Evolutionary conservation across 2,888 invertebrate species (phyloP).

Genomic region (Antheraea assamensis): DNA sequence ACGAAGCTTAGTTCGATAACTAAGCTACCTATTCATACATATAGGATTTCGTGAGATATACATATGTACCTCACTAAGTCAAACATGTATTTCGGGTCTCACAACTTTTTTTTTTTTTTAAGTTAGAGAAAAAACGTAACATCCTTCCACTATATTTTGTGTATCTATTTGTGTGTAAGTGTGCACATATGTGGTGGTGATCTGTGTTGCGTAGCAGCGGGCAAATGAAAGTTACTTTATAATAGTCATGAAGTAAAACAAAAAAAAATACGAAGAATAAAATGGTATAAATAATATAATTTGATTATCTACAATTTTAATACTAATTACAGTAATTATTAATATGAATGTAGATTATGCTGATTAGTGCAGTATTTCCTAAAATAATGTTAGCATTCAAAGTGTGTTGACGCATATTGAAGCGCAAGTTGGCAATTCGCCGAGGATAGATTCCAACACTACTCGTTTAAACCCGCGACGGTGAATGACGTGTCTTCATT

Average conservation of each 20-base stretch:
- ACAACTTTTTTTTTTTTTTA: too few relatives aligned
- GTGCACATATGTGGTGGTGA: too few relatives aligned
- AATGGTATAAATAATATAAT: neutral
- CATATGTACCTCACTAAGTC: too few relatives aligned
- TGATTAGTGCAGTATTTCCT: conserved; percentile 2
- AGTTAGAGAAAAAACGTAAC: too few relatives aligned
- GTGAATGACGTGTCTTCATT: conserved; percentile 41
- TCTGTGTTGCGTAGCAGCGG: too few relatives aligned
- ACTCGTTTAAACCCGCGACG: conserved; percentile 47
- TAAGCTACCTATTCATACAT: too few relatives aligned
- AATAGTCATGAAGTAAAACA: neutral
- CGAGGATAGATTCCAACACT: conserved; percentile 52
- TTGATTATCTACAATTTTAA: neutral
- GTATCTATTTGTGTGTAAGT: too few relatives aligned
- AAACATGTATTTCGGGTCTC: too few relatives aligned
- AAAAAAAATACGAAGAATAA: neutral
- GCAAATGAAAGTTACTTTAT: neutral
- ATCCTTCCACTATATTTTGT: too few relatives aligned
- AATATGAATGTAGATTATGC: neutral
- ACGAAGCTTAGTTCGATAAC: too few relatives aligned
- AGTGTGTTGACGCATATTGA: conserved; percentile 27
- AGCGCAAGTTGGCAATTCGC: conserved; percentile 46
- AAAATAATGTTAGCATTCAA: conserved; percentile 9
- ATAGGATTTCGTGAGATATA: too few relatives aligned
- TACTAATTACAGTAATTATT: neutral